Evolutionary conservation across 2,797 vertebrate genomes (phyloP).

Genomic region (Hypotaenidia philippensis): DNA sequence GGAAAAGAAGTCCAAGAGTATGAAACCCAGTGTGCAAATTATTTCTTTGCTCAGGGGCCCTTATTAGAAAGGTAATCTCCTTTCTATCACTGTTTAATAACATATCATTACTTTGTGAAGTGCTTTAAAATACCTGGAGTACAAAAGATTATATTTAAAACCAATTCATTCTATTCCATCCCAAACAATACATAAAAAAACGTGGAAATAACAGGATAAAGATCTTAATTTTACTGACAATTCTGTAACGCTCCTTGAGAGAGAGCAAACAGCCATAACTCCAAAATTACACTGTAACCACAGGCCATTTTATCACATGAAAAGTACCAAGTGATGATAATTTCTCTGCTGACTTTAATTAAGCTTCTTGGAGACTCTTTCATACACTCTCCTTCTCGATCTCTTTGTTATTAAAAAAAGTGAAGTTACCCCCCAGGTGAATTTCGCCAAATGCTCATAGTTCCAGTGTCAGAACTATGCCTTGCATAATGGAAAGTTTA

Average conservation of each 20-base stretch:
- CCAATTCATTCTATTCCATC: not conserved
- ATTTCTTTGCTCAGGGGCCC: conserved; percentile 41
- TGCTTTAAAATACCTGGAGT: conserved; percentile 40
- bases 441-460: not conserved
- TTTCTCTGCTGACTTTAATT: conserved; percentile 37
- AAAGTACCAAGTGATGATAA: conserved; percentile 20
- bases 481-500: conserved; percentile 77
- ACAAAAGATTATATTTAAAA: conserved; percentile 45
- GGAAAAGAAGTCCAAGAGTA: conserved; percentile 33
- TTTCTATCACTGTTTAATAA: conserved; percentile 56
- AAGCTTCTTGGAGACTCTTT: not conserved
- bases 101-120: conserved; percentile 40
- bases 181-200: conserved; percentile 16
- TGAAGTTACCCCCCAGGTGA: not conserved
- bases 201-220: not conserved
- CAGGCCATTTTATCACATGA: not conserved
- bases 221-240: conserved; percentile 37
- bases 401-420: not conserved
- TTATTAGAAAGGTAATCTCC: conserved; percentile 61
- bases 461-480: not conserved
- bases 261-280: conserved; percentile 17
- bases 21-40: not conserved
- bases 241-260: not conserved
- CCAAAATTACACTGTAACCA: conserved; percentile 15
- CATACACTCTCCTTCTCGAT: not conserved